phyloP scores from a whole-genome alignment of 2,113 vertebrate genomes.

The Tragelaphus imberbis region DNA sequence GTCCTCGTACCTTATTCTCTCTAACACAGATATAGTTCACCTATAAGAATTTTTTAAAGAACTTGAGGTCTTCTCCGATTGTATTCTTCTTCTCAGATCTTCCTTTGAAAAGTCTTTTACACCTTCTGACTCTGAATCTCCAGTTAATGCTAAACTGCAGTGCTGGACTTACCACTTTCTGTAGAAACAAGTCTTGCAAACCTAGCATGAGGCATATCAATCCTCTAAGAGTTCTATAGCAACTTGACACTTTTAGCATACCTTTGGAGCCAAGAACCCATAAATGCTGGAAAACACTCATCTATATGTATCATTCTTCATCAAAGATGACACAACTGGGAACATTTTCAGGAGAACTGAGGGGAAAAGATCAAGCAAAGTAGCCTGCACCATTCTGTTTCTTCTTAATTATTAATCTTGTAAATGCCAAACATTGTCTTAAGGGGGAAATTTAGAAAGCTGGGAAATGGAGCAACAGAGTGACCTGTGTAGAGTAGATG shows the following conservation, averaged over 20 bases:
- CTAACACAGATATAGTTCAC: background rate
- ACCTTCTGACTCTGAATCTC: constrained; percentile 14
- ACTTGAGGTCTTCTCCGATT: background rate
- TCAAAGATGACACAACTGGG: constrained; percentile 40
- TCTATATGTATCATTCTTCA: constrained; percentile 38
- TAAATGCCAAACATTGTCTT: background rate
- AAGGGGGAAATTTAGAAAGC: background rate
- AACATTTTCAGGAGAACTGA: constrained; percentile 3
- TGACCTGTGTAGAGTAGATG: background rate
- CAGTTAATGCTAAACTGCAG: constrained; percentile 19
- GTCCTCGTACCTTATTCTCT: background rate
- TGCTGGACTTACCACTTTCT: constrained; percentile 21
- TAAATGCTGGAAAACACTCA: constrained; percentile 54
- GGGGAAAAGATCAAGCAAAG: background rate
- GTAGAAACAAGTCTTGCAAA: background rate
- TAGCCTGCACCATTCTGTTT: background rate
- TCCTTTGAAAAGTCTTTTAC: constrained; percentile 8
- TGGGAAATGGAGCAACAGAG: background rate
- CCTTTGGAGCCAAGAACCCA: constrained; percentile 41
- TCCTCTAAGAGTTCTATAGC: constrained; percentile 33
- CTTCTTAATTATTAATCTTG: constrained; percentile 36
- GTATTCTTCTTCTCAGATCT: background rate
- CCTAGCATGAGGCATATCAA: background rate
- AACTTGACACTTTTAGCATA: constrained; percentile 57
- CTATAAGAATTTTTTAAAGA: background rate